Evolutionary conservation across 1,140 invertebrate species (phyloP).

Genomic region (Caenorhabditis remanei): DNA sequence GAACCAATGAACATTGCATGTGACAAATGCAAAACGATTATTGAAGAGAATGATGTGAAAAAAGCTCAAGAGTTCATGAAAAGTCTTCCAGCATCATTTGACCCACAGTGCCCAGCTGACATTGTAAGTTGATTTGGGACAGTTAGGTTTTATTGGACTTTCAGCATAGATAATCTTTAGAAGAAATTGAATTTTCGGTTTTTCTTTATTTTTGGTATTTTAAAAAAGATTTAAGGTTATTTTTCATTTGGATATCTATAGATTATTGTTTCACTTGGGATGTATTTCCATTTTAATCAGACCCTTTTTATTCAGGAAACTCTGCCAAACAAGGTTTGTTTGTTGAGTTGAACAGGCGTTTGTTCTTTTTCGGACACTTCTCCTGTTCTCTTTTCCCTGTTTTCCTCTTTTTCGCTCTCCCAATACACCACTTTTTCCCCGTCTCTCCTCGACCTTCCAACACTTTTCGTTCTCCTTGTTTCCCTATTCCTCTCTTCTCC

Average conservation of each 20-base stretch:
- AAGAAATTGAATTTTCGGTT: no score
- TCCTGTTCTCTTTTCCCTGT: not conserved
- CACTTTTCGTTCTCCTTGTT: not conserved
- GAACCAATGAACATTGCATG: slow-evolving; percentile 66
- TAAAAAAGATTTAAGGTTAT: no score
- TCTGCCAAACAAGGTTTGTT: slow-evolving; percentile 48
- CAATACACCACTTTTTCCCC: not conserved
- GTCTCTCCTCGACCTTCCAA: not conserved
- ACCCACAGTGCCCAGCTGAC: slow-evolving; percentile 62
- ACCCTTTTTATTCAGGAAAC: not conserved
- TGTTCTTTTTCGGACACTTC: slow-evolving; percentile 5
- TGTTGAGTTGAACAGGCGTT: not conserved
- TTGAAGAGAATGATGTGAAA: slow-evolving; percentile 62
- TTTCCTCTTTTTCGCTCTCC: not conserved
- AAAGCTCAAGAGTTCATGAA: slow-evolving; percentile 66
- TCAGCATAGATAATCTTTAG: no score
- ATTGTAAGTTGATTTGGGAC: slow-evolving; percentile 45
- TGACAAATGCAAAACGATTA: slow-evolving; percentile 63
- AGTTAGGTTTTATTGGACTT: no score
- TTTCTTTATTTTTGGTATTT: no score
- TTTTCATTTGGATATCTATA: no score
- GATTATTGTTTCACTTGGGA: no score
- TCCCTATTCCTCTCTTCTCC: no score
- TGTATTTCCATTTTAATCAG: no score
- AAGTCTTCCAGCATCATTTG: slow-evolving; percentile 63